These are phyloP conservation scores for Cryptomyrus ogoouensis DNA, from an alignment of 2,113 vertebrate genomes.

Conservation along the genomic window DNA sequence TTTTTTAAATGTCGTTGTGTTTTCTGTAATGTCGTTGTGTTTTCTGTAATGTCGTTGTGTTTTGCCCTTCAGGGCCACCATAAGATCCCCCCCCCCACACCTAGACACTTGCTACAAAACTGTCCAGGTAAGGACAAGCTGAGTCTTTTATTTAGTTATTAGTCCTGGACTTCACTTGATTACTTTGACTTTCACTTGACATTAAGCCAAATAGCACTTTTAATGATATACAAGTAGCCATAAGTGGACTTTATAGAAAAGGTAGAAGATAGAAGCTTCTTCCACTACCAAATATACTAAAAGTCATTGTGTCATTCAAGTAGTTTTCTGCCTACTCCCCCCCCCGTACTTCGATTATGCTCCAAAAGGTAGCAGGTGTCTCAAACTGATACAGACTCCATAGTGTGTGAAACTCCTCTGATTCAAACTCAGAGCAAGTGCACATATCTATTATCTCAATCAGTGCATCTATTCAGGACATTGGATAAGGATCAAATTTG, in stretches of 20 bases:
- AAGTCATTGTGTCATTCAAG: background rate
- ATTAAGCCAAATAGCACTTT: background rate
- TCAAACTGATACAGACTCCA: background rate
- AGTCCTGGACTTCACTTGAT: background rate
- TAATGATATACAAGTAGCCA: background rate
- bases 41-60: too few relatives aligned
- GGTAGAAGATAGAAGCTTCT: background rate
- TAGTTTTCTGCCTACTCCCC: background rate
- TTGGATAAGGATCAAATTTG: background rate
- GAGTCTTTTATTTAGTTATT: background rate
- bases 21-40: too few relatives aligned
- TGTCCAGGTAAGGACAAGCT: background rate
- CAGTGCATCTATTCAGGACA: background rate
- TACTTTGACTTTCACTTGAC: background rate
- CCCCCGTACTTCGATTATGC: background rate
- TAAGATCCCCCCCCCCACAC: background rate
- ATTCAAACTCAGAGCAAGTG: background rate
- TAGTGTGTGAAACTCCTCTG: background rate
- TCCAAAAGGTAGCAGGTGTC: background rate
- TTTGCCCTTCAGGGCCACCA: too few relatives aligned
- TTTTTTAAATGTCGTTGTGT: too few relatives aligned
- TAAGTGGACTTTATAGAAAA: background rate
- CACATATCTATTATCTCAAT: background rate
- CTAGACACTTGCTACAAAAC: background rate
- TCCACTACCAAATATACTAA: background rate